Evolutionary conservation across 2,888 invertebrate genomes (phyloP).

Genomic region (Tetanocera ferruginea): DNA sequence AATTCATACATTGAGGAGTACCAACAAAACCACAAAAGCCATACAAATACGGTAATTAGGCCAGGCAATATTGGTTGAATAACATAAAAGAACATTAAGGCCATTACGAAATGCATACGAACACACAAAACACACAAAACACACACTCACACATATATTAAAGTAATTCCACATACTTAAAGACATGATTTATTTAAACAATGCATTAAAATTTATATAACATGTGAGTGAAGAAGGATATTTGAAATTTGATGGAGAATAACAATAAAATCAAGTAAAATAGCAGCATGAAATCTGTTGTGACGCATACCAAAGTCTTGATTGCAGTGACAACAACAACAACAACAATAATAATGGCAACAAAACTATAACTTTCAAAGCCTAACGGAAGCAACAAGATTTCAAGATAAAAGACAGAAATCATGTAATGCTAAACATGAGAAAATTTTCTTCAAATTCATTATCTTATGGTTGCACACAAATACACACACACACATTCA

Average conservation of each 20-base stretch:
- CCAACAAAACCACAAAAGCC: slow-evolving; percentile 14
- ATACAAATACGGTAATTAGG: slow-evolving; percentile 16
- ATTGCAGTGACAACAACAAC: not conserved
- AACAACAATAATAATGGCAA: slow-evolving; percentile 12
- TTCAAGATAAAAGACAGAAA: too few relatives aligned
- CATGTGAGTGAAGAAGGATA: not conserved
- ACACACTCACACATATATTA: not conserved
- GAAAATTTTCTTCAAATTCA: too few relatives aligned
- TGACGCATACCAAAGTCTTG: not conserved
- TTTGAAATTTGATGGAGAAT: not conserved
- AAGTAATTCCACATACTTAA: not conserved
- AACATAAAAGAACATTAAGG: not conserved
- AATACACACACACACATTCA: too few relatives aligned
- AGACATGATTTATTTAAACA: not conserved
- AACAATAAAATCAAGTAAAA: not conserved
- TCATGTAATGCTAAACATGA: too few relatives aligned
- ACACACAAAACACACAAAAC: too few relatives aligned
- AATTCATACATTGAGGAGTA: not conserved
- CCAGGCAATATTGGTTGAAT: not conserved
- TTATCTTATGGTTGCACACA: too few relatives aligned
- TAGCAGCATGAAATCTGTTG: not conserved
- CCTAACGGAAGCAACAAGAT: too few relatives aligned
- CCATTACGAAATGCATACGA: not conserved
- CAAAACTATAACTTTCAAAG: not conserved
- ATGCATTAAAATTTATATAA: slow-evolving; percentile 3